Evolutionary conservation across 2,797 vertebrate genomes (phyloP), one percentile per base, ranked within the genome.

Genomic region (Benthosema pterotum): DNA sequence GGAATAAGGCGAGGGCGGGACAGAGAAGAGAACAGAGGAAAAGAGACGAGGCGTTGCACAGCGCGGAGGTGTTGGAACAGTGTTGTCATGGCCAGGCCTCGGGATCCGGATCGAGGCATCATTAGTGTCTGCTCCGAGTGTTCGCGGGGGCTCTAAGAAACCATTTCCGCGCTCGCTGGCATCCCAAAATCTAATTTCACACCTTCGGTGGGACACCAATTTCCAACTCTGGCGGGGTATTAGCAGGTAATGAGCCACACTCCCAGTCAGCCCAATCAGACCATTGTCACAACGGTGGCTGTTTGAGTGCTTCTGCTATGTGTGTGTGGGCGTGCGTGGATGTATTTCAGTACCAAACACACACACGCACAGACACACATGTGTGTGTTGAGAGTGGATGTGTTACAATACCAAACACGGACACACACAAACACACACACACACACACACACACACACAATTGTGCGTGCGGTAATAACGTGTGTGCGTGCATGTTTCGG

Each of bases 141-240:
- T 77, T n/a, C 77, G 83, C 77, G 67, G 82, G 73, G 76, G 83
- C 82, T 81, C 75, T 61, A 73, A 87, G 83, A 90, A 91, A 80
- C 87, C 87, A 91, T 92, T 92, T 91, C 88, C 87, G 72, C 77
- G 78, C 81, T 69, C 45, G 52, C 82, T 76, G 80, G 80, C 77
- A 75, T 84, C 83, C 83, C 54, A 56, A 92, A 93, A 93, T 92
- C 89, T 90, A 91, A 92, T 93, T 93, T 93, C 91, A 92, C 92
- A 93, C 90, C 82, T 91, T 90, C 90, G 77, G 88, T 77, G 80
- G 91, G 92, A 91, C 89, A 89, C 88, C 92, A 92, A 93, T 93
- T 91, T 92, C 90, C 86, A 91, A 87, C 86, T 90, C 86, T 90
- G 90, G 88, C 52, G 79, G 90, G 85, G 89, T 74, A 90, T 91